These are phyloP conservation scores for Hydrotaea diabolus DNA, from an alignment of 2,888 invertebrate species.

Conservation along the genomic window DNA sequence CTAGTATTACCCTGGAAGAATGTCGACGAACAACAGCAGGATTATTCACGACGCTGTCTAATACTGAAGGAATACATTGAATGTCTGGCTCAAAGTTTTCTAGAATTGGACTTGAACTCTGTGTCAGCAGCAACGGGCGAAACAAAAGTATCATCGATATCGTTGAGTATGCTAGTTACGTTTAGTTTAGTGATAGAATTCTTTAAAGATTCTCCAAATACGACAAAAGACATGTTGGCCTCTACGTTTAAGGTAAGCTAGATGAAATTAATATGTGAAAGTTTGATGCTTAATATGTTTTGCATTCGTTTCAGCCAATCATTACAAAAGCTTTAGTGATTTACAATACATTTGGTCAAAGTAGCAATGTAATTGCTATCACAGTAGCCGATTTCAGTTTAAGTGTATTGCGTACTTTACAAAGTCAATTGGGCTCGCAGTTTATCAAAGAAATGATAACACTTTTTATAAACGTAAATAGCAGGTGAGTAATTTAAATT, in stretches of 20 bases:
- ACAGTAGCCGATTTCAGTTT: conserved; percentile 79
- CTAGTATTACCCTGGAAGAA: conserved; percentile 79
- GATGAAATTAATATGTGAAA: background rate
- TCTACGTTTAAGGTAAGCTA: conserved; percentile 77
- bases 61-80: conserved; percentile 78
- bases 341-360: conserved; percentile 77
- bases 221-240: conserved; percentile 79
- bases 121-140: conserved; percentile 72
- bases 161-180: conserved; percentile 75
- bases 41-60: conserved; percentile 75
- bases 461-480: conserved; percentile 79
- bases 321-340: conserved; percentile 79
- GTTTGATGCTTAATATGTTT: background rate
- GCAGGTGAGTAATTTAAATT: conserved; percentile 72
- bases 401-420: conserved; percentile 78
- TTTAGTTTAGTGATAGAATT: conserved; percentile 78
- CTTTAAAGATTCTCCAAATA: conserved; percentile 78
- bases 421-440: conserved; percentile 78
- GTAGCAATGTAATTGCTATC: conserved; percentile 76
- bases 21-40: conserved; percentile 77
- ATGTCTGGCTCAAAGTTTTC: conserved; percentile 76
- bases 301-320: conserved; percentile 73
- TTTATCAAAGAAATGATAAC: conserved; percentile 80
- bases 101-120: conserved; percentile 74
- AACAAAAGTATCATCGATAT: conserved; percentile 76